These are phyloP conservation scores for zebrafish (Danio rerio) DNA, from an alignment of 2,113 vertebrate genomes.

Conservation along the genomic window DNA sequence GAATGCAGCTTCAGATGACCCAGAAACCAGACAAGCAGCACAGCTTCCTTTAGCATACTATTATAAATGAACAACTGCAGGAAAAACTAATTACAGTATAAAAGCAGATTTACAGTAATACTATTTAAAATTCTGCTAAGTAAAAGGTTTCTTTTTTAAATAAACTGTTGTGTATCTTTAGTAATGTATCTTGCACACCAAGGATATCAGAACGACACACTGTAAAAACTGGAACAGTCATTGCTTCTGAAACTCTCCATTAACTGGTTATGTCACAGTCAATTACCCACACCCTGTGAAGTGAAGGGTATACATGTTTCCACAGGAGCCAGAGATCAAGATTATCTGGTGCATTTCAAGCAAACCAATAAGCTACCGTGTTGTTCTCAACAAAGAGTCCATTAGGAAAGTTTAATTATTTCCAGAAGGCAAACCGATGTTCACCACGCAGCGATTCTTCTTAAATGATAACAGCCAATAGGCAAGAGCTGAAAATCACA, in stretches of 20 bases:
- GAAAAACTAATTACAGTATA: no score
- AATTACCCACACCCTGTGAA: constrained; percentile 4
- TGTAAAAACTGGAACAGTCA: not conserved
- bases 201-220: no score
- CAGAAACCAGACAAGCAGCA: constrained; percentile 49
- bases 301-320: not conserved
- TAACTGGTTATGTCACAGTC: not conserved
- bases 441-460: not conserved
- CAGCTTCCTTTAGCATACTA: not conserved
- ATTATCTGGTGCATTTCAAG: not conserved
- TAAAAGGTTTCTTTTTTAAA: no score
- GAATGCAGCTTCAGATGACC: constrained; percentile 63
- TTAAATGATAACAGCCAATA: constrained; percentile 5
- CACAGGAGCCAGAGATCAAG: constrained; percentile 7
- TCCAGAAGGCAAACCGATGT: not conserved
- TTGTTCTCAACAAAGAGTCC: not conserved
- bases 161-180: no score
- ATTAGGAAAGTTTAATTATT: not conserved
- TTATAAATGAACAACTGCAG: constrained; percentile 34
- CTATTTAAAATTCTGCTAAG: no score
- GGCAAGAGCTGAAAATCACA: not conserved
- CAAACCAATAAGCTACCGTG: not conserved
- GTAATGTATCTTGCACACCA: no score
- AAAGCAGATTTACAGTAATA: no score
- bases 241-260: not conserved